Evolutionary conservation across 2,888 invertebrate genomes (phyloP), one percentile per base, ranked within the genome.

Genomic region (Koerneria pararmatus): DNA sequence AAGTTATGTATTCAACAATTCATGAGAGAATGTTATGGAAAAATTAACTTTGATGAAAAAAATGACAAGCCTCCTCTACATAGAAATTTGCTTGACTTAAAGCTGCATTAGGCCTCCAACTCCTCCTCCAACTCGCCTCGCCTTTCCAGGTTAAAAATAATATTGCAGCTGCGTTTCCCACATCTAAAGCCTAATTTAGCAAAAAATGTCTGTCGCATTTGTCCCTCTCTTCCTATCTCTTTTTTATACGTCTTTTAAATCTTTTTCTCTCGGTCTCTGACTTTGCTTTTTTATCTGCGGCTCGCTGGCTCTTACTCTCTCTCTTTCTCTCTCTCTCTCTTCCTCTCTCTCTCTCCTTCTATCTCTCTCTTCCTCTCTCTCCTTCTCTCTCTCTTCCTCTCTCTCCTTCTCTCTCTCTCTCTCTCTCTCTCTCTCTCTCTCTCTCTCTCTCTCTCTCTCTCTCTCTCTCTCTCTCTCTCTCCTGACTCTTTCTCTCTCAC

Each of bases 371-470:
- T 37, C 29, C 53, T 34, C 11, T 29, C 63, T 63, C 63, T 19
- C 27, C 41, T 35, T 53, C 53, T 37, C 37, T 51, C 59, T 35
- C 31, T 24, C 37, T 24, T 11, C 19, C 46, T 61, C 53, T 27
- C 1, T 66, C 31, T 48, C 49, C 31, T 46, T 24, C 56, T 53
- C 56, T 22, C 46, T 46, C 66, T 37, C 60, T 60, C 66, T 49
- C 53, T 66, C 59, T 58, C 66, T 53, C 61, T 49, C 60, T 46
- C 66, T 37, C 60, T 60, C 66, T 49, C 53, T 66, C 59, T 58
- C 66, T 53, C 61, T 49, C 61, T 61, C 15, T 5, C 49, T 37
- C 62, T 59, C 49, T 48, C 35, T 51, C 54, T 48, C n/a, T 53
- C 61, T 31, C 53, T 61, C 41, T 37, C 60, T 48, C 51, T 51